Conservation (phyloP, 2,888 invertebrate genomes). For the Caenorhabditis virilis region DNA sequence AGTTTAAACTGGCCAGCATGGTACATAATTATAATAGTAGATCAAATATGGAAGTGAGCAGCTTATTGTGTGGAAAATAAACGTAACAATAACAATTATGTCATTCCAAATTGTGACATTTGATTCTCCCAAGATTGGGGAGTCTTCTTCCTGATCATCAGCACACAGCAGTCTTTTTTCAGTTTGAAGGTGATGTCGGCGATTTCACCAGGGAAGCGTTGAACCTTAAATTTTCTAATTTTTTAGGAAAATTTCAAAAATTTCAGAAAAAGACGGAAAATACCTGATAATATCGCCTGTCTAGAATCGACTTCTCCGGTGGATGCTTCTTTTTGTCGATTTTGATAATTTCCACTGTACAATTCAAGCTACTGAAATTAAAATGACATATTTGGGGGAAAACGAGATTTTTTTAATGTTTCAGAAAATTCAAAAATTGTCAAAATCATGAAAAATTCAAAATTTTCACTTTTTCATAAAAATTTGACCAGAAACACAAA, state of each 20-base stretch:
- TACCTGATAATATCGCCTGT: slow-evolving; percentile 46
- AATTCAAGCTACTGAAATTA: slow-evolving; percentile 33
- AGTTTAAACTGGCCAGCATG: neutral
- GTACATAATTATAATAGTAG: neutral
- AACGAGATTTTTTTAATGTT: too few species aligned
- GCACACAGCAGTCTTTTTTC: slow-evolving; percentile 47
- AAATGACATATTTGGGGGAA: neutral
- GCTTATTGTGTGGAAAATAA: neutral
- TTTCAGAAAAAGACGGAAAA: neutral
- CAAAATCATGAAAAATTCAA: too few species aligned
- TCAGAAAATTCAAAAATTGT: too few species aligned
- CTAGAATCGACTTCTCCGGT: slow-evolving; percentile 46
- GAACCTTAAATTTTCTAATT: slow-evolving; percentile 8
- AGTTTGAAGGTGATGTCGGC: slow-evolving; percentile 45
- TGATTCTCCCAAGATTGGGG: slow-evolving; percentile 49
- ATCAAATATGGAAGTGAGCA: neutral
- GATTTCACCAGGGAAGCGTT: slow-evolving; percentile 49
- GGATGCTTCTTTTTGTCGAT: slow-evolving; percentile 51
- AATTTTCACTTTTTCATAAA: too few species aligned
- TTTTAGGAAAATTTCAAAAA: neutral
- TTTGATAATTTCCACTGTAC: slow-evolving; percentile 47
- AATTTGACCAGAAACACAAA: too few species aligned
- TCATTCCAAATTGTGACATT: slow-evolving; percentile 47
- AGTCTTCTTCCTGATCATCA: slow-evolving; percentile 44
- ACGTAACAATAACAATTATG: slow-evolving; percentile 9